phyloP scores from a whole-genome alignment of 1,140 invertebrate genomes.

The Drosophila fuyamai region DNA sequence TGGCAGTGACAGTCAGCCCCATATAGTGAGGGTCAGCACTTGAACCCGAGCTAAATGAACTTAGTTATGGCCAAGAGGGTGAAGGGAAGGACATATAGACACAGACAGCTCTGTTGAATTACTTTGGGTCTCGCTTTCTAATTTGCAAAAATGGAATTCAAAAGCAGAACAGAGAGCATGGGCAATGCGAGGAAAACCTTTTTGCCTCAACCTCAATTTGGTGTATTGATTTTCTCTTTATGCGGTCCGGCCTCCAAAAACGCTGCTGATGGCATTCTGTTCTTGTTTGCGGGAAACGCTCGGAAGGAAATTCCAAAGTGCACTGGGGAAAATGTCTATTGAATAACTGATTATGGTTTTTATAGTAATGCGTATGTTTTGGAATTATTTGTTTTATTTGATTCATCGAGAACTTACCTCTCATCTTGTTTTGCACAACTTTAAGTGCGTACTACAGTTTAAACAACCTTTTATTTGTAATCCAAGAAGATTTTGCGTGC shows the following conservation, averaged over 20 bases:
- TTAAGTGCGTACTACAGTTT: too few relatives aligned
- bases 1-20: constrained; percentile 37
- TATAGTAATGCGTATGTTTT: background rate
- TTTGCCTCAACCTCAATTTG: constrained; percentile 59
- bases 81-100: constrained; percentile 12
- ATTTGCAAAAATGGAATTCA: constrained; percentile 76
- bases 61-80: constrained; percentile 12
- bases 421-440: too few relatives aligned
- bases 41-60: constrained; percentile 62
- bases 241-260: constrained; percentile 56
- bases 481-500: background rate
- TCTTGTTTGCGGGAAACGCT: constrained; percentile 11
- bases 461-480: background rate
- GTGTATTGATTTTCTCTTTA: constrained; percentile 69
- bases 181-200: constrained; percentile 38
- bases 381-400: background rate
- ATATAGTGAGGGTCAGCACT: constrained; percentile 61
- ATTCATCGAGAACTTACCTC: background rate
- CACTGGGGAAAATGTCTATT: constrained; percentile 6
- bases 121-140: constrained; percentile 68
- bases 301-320: background rate
- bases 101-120: constrained; percentile 65
- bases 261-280: constrained; percentile 43
- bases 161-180: constrained; percentile 37
- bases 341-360: too few relatives aligned